Evolutionary conservation across 2,113 vertebrate species (phyloP).

Genomic region (Sula dactylatra): DNA sequence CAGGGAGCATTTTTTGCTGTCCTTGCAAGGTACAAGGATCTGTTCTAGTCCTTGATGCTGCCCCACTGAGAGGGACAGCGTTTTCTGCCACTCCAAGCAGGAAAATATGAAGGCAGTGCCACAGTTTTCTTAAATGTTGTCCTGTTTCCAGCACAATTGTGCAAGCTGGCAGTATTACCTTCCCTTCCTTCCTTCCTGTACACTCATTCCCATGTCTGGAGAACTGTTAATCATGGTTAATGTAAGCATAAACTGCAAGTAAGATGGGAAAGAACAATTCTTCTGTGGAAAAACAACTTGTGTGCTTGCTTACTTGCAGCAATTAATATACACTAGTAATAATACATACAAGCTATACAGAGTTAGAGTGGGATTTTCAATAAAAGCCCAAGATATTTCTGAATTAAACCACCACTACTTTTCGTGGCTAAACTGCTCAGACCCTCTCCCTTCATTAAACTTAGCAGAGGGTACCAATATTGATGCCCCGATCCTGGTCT

Average conservation of each 20-base stretch:
- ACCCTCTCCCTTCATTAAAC: not conserved
- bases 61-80: not conserved
- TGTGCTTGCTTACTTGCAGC: not conserved
- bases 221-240: conserved; percentile 11
- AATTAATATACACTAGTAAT: not conserved
- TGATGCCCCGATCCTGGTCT: accelerated
- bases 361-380: not conserved
- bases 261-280: not conserved
- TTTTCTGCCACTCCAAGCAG: not conserved
- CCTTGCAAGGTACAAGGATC: not conserved
- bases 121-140: conserved; percentile 4
- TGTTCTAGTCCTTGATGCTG: not conserved
- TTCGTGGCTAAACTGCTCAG: not conserved
- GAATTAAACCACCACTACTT: not conserved
- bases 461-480: not conserved
- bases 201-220: conserved; percentile 17
- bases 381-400: not conserved
- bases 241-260: conserved; percentile 22
- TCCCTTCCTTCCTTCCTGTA: conserved; percentile 61
- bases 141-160: conserved; percentile 36
- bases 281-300: not conserved
- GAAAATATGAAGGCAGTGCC: not conserved
- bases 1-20: not conserved
- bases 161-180: conserved; percentile 36
- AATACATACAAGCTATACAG: not conserved